These are phyloP conservation scores for Petroica traversi DNA, from an alignment of 2,113 vertebrate genomes.

Conservation along the genomic window DNA sequence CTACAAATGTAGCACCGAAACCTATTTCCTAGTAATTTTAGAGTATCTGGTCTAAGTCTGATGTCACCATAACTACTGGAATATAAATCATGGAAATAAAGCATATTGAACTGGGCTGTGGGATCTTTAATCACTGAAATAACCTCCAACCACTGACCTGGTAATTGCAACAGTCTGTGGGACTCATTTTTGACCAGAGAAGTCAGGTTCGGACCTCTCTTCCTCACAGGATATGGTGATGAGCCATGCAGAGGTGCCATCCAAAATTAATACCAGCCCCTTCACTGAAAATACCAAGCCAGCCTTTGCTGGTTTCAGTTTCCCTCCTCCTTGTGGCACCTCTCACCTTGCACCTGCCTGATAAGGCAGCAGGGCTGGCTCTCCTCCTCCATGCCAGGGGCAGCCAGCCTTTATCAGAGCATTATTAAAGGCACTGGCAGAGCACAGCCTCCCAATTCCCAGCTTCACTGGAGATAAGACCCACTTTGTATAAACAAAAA, in stretches of 20 bases:
- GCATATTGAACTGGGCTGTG: background rate
- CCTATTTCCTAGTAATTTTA: background rate
- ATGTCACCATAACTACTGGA: background rate
- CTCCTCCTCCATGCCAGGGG: background rate
- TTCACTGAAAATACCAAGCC: background rate
- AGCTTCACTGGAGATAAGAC: background rate
- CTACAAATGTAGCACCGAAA: fast-evolving
- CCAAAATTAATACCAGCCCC: background rate
- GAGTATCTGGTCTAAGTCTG: background rate
- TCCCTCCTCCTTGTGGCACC: fast-evolving
- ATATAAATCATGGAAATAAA: background rate
- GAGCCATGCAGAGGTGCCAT: background rate
- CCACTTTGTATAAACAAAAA: background rate
- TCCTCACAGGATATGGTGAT: background rate
- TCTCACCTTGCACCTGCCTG: background rate
- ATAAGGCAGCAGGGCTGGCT: background rate
- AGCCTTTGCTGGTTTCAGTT: background rate
- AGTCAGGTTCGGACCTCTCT: background rate
- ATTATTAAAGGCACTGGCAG: background rate
- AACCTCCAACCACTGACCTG: background rate
- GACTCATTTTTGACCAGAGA: background rate
- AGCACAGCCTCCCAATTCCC: background rate
- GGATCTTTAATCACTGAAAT: background rate
- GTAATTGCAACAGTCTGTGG: fast-evolving
- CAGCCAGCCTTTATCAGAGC: fast-evolving